A percentile compares a stretch with the other conserved stretches of the same genome.
Conservation (phyloP, 2,113 vertebrate genomes). For the Sigmodon hispidus region DNA sequence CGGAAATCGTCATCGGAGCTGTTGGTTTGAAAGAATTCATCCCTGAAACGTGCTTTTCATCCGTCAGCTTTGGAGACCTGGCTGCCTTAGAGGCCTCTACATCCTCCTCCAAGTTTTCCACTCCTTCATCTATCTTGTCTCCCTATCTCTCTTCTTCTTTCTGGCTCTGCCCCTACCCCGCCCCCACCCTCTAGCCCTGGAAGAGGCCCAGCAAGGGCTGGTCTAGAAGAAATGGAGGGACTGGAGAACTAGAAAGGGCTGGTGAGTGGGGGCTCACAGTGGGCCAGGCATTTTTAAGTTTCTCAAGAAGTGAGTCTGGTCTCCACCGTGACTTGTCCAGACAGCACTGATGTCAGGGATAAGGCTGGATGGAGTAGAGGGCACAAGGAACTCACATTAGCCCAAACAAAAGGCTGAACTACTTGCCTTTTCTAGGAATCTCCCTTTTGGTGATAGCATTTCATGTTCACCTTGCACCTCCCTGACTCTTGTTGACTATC, state of each 20-base stretch:
- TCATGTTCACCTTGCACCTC: slow-evolving; percentile 32
- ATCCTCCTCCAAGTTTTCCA: slow-evolving; percentile 43
- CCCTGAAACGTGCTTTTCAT: slow-evolving; percentile 73
- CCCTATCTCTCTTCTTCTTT: not conserved
- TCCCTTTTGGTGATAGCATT: slow-evolving; percentile 68
- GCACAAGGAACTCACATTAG: not conserved
- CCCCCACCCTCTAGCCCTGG: not conserved
- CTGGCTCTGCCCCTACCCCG: not conserved
- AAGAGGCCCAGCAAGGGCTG: not conserved
- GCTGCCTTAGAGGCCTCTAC: slow-evolving; percentile 37
- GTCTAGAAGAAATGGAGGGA: not conserved
- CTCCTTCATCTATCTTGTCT: slow-evolving; percentile 2
- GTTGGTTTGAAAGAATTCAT: slow-evolving; percentile 75
- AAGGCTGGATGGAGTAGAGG: not conserved
- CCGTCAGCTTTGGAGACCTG: slow-evolving; percentile 62
- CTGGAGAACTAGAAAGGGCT: not conserved
- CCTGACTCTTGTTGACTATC: slow-evolving; percentile 43
- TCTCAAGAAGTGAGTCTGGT: not conserved
- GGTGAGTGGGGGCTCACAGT: not conserved
- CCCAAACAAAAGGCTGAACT: not conserved
- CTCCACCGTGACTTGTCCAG: not conserved
- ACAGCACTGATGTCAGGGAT: not conserved
- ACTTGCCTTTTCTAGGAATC: slow-evolving; percentile 31
- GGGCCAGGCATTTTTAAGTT: rapidly evolving
- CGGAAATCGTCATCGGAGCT: slow-evolving; percentile 64